phyloP scores from a whole-genome alignment of 2,797 vertebrate genomes.

The Anabas testudineus region DNA sequence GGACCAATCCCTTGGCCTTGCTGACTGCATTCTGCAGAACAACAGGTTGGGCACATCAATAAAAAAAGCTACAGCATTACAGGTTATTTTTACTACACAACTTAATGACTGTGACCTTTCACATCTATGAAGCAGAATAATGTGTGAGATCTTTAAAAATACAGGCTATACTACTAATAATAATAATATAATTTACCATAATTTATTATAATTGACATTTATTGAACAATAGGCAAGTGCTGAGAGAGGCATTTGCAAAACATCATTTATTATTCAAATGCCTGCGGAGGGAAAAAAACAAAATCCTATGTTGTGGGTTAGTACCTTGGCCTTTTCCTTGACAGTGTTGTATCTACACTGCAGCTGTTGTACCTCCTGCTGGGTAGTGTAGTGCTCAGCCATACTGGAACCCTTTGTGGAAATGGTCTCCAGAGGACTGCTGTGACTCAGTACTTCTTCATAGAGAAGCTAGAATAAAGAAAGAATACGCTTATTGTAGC shows the following conservation, averaged over 20 bases:
- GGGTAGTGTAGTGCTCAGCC: slow-evolving; percentile 91
- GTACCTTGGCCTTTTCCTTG: slow-evolving; percentile 91
- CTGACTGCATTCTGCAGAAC: slow-evolving; percentile 87
- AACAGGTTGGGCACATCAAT: slow-evolving; percentile 12
- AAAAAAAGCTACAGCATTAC: neutral
- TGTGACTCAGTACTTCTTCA: slow-evolving; percentile 95
- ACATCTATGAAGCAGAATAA: neutral
- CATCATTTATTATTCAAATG: slow-evolving; percentile 37
- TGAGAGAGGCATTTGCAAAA: slow-evolving; percentile 10
- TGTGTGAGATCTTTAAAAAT: neutral
- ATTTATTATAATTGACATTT: slow-evolving; percentile 1
- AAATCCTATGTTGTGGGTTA: slow-evolving; percentile 8
- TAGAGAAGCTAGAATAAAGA: slow-evolving; percentile 87
- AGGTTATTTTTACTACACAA: neutral
- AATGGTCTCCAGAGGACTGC: slow-evolving; percentile 91
- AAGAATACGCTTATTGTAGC: slow-evolving; percentile 19
- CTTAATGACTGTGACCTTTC: neutral
- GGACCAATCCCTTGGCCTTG: slow-evolving; percentile 90
- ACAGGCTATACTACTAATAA: no score
- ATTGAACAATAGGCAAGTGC: neutral
- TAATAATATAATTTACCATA: no score
- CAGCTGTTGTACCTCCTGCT: slow-evolving; percentile 93
- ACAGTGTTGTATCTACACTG: slow-evolving; percentile 88
- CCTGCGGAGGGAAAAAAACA: slow-evolving; percentile 15
- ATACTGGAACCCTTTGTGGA: slow-evolving; percentile 92